These are phyloP conservation scores for Drosophila athabasca DNA, from an alignment of 1,140 invertebrate genomes.

Conservation along the genomic window DNA sequence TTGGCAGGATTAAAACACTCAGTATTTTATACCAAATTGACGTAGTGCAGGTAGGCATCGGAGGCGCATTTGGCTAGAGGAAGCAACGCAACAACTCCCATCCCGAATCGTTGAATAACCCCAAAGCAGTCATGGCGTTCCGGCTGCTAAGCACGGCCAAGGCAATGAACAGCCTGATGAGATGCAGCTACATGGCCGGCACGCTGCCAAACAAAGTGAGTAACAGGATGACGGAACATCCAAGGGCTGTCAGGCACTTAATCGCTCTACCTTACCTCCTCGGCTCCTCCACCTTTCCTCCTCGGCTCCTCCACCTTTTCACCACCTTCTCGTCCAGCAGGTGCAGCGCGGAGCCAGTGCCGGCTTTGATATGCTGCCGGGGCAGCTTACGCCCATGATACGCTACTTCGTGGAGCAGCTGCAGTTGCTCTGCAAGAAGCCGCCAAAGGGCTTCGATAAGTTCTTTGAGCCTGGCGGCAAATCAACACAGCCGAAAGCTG, in stretches of 20 bases:
- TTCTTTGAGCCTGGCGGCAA: slow-evolving; percentile 89
- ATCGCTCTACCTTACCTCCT: too few species aligned
- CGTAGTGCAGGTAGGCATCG: slow-evolving; percentile 29
- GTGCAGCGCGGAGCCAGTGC: slow-evolving; percentile 37
- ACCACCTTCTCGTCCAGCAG: background rate
- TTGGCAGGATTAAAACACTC: slow-evolving; percentile 8
- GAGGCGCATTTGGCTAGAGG: background rate
- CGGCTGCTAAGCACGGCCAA: slow-evolving; percentile 71
- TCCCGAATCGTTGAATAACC: slow-evolving; percentile 72
- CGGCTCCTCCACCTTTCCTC: too few species aligned
- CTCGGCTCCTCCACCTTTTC: too few species aligned
- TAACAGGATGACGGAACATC: background rate
- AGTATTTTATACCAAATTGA: slow-evolving; percentile 51
- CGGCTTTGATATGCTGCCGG: slow-evolving; percentile 18
- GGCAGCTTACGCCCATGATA: slow-evolving; percentile 61
- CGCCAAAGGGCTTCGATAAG: slow-evolving; percentile 95
- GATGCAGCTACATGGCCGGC: slow-evolving; percentile 59
- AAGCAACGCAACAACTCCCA: slow-evolving; percentile 20
- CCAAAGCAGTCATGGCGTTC: slow-evolving; percentile 64
- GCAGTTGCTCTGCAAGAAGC: slow-evolving; percentile 82
- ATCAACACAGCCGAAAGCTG: slow-evolving; percentile 38
- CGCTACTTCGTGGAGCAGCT: slow-evolving; percentile 67
- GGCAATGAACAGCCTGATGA: slow-evolving; percentile 60
- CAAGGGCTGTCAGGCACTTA: too few species aligned
- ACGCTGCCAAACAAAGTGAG: slow-evolving; percentile 41